Conservation (phyloP, 2,113 vertebrate genomes). For the Alosa alosa region DNA sequence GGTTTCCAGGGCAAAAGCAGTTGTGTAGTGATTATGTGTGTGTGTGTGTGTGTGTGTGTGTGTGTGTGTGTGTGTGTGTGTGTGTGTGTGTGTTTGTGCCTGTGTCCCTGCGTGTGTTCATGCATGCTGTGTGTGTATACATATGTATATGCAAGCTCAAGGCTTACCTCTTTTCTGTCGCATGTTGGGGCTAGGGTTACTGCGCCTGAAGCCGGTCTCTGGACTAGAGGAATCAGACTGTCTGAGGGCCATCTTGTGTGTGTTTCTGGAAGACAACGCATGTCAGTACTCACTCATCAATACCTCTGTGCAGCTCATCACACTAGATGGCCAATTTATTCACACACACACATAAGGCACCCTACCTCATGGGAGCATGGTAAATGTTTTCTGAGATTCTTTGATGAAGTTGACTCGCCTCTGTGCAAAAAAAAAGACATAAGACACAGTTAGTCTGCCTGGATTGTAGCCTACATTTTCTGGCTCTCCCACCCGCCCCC, state of each 20-base stretch:
- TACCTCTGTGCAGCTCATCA: neutral
- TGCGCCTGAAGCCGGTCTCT: slow-evolving; percentile 76
- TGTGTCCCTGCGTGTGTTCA: neutral
- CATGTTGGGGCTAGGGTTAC: slow-evolving; percentile 76
- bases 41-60: neutral
- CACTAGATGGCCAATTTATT: neutral
- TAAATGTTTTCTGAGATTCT: slow-evolving; percentile 82
- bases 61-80: neutral
- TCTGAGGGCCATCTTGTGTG: slow-evolving; percentile 73
- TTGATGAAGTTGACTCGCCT: slow-evolving; percentile 86
- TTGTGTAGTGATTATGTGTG: neutral
- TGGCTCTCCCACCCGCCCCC: neutral
- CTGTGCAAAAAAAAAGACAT: slow-evolving; percentile 62
- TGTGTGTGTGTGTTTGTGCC: neutral
- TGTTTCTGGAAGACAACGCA: slow-evolving; percentile 62
- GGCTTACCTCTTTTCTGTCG: slow-evolving; percentile 80
- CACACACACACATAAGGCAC: neutral
- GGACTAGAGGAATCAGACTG: slow-evolving; percentile 81
- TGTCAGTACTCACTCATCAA: neutral
- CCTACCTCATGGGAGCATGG: slow-evolving; percentile 82
- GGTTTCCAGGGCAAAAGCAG: neutral
- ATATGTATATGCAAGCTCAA: slow-evolving; percentile 39
- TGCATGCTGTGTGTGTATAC: neutral
- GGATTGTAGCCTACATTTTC: neutral
- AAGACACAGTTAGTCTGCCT: neutral